These are phyloP conservation scores for Channallabes apus DNA, from an alignment of 2,797 vertebrate genomes.

Conservation along the genomic window DNA sequence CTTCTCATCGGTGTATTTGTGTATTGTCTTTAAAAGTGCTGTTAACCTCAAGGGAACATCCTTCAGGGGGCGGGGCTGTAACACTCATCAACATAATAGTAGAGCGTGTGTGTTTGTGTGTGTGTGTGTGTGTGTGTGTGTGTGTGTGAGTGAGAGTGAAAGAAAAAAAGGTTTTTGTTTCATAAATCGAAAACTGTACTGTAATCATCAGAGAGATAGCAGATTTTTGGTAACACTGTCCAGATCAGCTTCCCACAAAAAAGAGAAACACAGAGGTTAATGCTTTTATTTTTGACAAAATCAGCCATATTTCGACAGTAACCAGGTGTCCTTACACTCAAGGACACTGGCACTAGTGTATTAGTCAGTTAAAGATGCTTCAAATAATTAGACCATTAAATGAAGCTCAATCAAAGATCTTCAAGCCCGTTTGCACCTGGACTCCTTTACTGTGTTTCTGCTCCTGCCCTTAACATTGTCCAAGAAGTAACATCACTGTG, in stretches of 20 bases:
- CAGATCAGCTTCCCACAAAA: conserved; percentile 18
- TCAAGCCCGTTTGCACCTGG: too few species aligned
- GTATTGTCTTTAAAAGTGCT: too few species aligned
- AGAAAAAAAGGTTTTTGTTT: background rate
- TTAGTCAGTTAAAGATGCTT: too few species aligned
- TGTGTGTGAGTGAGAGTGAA: too few species aligned
- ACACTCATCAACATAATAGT: too few species aligned
- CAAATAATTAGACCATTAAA: too few species aligned
- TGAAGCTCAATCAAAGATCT: too few species aligned
- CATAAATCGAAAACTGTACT: background rate
- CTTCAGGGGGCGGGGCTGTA: too few species aligned
- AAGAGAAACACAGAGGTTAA: background rate
- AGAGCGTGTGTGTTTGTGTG: too few species aligned
- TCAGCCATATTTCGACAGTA: background rate
- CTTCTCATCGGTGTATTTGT: too few species aligned
- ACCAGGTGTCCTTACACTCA: background rate
- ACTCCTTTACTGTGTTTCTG: background rate
- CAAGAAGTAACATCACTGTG: background rate
- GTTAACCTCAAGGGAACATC: too few species aligned
- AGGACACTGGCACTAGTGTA: background rate
- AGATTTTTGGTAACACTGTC: background rate
- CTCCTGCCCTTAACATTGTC: background rate
- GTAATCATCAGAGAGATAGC: background rate
- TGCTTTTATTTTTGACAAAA: background rate
- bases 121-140: too few species aligned